These are phyloP conservation scores for Morphnarchus princeps DNA, from an alignment of 2,113 vertebrate genomes.

Conservation along the genomic window DNA sequence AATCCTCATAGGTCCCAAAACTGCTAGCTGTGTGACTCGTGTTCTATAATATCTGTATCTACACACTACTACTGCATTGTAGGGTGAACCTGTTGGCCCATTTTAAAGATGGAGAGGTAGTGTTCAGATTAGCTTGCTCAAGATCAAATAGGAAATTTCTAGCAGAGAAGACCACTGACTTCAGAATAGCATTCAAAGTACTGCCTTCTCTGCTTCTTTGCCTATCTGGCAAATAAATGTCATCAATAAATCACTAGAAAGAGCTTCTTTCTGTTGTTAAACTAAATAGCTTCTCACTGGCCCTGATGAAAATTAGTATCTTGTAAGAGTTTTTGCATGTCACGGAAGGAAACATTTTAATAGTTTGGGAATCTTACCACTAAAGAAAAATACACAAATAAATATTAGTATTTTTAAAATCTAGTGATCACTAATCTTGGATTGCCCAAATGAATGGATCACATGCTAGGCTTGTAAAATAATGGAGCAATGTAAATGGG, in stretches of 20 bases:
- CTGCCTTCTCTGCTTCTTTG: background rate
- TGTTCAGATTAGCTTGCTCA: background rate
- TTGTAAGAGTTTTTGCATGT: background rate
- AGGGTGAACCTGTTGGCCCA: background rate
- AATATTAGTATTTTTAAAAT: background rate
- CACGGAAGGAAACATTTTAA: background rate
- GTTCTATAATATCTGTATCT: background rate
- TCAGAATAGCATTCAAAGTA: background rate
- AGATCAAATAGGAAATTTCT: background rate
- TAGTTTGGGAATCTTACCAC: background rate
- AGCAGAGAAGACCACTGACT: background rate
- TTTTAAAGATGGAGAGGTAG: background rate
- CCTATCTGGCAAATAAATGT: background rate
- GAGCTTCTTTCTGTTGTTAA: background rate
- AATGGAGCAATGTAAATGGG: background rate
- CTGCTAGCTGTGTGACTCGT: background rate
- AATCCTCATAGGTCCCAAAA: background rate
- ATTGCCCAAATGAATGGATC: background rate
- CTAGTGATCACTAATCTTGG: background rate
- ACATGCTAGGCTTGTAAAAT: background rate
- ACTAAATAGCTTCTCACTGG: background rate
- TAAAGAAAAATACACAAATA: background rate
- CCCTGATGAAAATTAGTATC: background rate
- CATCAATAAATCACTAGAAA: background rate
- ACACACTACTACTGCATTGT: accelerated